Base-by-base conservation (phyloP, 2,797 vertebrate species). In the Gorsachius magnificus region DNA sequence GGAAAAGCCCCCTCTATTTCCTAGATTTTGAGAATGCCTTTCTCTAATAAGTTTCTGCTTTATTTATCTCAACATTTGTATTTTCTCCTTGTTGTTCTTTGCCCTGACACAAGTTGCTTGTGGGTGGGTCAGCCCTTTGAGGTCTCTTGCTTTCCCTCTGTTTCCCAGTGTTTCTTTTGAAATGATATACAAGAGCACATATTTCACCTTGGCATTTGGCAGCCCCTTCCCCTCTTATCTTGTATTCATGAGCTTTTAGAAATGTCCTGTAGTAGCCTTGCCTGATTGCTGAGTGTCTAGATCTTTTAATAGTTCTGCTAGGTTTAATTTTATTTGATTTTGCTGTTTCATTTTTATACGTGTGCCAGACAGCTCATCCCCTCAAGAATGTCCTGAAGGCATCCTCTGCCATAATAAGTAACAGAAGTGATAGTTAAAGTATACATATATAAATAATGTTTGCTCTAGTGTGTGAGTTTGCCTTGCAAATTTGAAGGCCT, bases 301-400 rank as follows among this genome's bases (percentile, higher is more conserved):
- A 71, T 64, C 95, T 95, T 96, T 95, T 94, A 95, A 94, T 93
- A 90, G 85, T 63, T 68, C 81, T 90, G 76, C 95, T 96, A 95
- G 89, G 69, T 96, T 95, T 95, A 90, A 95, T 96, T 97, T 95
- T 89, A 76, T 81, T 88, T 64, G 70, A 96, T 97, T 97, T 96
- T 91, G 63, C 87, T 84, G 83, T 87, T 89, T 94, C 36, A 0
- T 96, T 97, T 95, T 92, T 90, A 92, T 82, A 91, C 16, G 57
- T 90, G 58, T 96, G 91, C 92, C 87, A 20, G 93, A 97, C 89
- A 95, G 94, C 87, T 96, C 93, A 95, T 89, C 87, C 93, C 83
- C 80, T 94, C 56, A 96, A 94, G 97, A 96, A 97, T 94, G 96
- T 95, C 95, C 95, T 90, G 92, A 74, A 95, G 95, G 94, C 71